phyloP scores from a whole-genome alignment of 2,797 vertebrate genomes.

The Bradypus variegatus region DNA sequence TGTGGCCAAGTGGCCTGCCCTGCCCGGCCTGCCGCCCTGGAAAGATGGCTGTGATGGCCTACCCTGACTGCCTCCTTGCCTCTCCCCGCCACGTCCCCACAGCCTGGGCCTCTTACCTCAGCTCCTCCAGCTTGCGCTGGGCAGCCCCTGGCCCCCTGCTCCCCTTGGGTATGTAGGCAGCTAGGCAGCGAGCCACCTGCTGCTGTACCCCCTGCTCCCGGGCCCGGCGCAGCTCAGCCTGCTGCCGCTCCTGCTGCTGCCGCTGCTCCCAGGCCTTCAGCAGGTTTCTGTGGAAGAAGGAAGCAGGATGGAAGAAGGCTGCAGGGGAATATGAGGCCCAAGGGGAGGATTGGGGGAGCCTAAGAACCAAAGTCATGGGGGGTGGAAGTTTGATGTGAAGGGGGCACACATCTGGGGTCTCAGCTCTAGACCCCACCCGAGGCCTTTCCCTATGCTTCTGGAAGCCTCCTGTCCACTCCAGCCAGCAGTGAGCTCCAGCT shows the following conservation, averaged over 20 bases:
- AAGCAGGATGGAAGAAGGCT: background rate
- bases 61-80: background rate
- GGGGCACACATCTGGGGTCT: background rate
- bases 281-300: slow-evolving; percentile 42
- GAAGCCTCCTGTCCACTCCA: background rate
- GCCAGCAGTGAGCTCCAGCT: background rate
- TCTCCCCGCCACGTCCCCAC: background rate
- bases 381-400: background rate
- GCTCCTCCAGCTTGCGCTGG: slow-evolving; percentile 60
- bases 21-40: background rate
- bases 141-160: background rate
- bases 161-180: slow-evolving; percentile 14
- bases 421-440: background rate
- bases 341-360: background rate
- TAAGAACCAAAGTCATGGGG: background rate
- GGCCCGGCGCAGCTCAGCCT: slow-evolving; percentile 28
- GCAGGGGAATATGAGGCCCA: background rate
- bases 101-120: slow-evolving; percentile 52
- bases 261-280: slow-evolving; percentile 57
- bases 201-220: slow-evolving; percentile 48
- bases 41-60: background rate
- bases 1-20: background rate
- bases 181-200: slow-evolving; percentile 63
- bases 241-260: slow-evolving; percentile 29
- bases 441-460: background rate